These are phyloP conservation scores for Poeciliopsis prolifica DNA, from an alignment of 2,113 vertebrate species.

Conservation along the genomic window DNA sequence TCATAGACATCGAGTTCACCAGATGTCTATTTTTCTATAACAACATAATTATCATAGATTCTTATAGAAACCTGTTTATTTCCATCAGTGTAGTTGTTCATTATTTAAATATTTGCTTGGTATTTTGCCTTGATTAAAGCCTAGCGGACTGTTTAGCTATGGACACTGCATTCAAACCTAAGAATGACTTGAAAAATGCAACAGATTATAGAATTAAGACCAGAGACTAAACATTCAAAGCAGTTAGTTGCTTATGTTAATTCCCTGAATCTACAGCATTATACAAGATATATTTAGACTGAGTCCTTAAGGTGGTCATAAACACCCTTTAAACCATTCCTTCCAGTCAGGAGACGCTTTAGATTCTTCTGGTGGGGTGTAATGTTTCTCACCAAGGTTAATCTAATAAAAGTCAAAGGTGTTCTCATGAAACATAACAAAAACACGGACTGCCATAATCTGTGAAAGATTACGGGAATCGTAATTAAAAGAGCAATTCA, in stretches of 20 bases:
- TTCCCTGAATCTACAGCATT: slow-evolving; percentile 22
- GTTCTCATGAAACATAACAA: slow-evolving; percentile 16
- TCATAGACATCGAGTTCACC: slow-evolving; percentile 46
- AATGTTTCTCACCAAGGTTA: slow-evolving; percentile 17
- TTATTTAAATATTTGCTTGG: not conserved
- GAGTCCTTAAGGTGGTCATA: slow-evolving; percentile 30
- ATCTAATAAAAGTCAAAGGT: slow-evolving; percentile 25
- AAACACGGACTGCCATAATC: too few relatives aligned
- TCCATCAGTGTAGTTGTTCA: not conserved
- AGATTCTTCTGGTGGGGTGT: slow-evolving; percentile 23
- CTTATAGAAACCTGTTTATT: not conserved
- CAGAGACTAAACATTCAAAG: slow-evolving; percentile 4
- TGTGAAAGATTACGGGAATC: not conserved
- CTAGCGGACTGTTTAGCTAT: too few relatives aligned
- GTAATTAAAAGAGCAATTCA: too few relatives aligned
- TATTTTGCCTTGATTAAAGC: not conserved
- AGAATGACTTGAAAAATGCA: not conserved
- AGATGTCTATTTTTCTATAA: slow-evolving; percentile 29
- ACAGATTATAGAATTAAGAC: slow-evolving; percentile 1
- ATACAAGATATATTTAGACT: slow-evolving; percentile 47
- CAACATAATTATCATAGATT: not conserved
- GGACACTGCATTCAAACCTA: not conserved
- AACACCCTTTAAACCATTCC: slow-evolving; percentile 44
- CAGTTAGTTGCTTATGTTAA: slow-evolving; percentile 4
- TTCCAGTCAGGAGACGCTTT: slow-evolving; percentile 8